A percentile compares a stretch with the other conserved stretches of the same genome.
phyloP scores from a whole-genome alignment of 2,797 vertebrate species.

The Vultur gryphus region DNA sequence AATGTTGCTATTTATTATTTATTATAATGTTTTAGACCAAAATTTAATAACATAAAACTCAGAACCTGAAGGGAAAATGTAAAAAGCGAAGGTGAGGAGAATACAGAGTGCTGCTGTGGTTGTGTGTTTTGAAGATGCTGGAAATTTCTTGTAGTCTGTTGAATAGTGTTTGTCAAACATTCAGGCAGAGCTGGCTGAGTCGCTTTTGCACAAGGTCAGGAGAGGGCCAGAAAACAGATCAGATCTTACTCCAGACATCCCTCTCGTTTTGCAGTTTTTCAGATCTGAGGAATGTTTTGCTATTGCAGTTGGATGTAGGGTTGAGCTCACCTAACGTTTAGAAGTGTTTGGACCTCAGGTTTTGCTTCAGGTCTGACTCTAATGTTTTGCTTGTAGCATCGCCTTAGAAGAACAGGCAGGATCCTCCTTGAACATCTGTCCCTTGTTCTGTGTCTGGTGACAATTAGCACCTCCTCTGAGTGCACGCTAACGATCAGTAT shows the following conservation, averaged over 20 bases:
- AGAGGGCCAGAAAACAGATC: not conserved
- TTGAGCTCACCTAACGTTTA: not conserved
- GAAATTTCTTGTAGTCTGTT: not conserved
- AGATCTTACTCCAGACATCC: not conserved
- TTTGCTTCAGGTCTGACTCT: not conserved
- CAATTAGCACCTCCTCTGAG: not conserved
- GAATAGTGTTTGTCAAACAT: not conserved
- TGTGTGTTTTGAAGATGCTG: not conserved
- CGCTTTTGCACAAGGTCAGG: not conserved
- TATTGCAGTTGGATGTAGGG: not conserved
- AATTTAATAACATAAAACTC: constrained; percentile 5
- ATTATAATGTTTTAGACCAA: not conserved
- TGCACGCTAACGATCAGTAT: rapidly evolving
- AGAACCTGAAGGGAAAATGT: not conserved
- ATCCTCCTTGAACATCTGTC: not conserved
- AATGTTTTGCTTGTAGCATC: not conserved
- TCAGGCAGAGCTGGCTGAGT: not conserved
- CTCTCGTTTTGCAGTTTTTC: not conserved
- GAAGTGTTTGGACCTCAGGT: not conserved
- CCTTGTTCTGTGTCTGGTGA: not conserved
- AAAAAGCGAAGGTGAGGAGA: not conserved
- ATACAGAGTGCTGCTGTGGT: not conserved
- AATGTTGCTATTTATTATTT: constrained; percentile 8
- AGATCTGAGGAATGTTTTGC: not conserved
- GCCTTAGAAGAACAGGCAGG: not conserved